Conservation (phyloP, 2,888 invertebrate species). For the Sipunculus nudus region DNA sequence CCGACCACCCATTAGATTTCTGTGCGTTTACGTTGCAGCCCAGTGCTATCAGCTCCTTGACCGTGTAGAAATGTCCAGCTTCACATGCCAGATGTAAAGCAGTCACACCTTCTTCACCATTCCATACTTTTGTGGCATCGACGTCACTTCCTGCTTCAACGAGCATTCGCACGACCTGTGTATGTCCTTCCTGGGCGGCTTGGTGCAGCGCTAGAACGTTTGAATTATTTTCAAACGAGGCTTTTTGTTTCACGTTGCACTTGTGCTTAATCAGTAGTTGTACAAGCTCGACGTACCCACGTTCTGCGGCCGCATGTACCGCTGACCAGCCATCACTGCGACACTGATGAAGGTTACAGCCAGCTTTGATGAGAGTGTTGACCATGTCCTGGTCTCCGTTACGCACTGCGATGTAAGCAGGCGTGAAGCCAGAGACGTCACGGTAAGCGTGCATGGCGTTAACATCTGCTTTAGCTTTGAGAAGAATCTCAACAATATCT, state of each 20-base stretch:
- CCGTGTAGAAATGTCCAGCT: slow-evolving; percentile 27
- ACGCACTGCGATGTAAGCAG: slow-evolving; percentile 45
- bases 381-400: slow-evolving; percentile 44
- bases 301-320: slow-evolving; percentile 44
- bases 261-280: slow-evolving; percentile 22
- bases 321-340: slow-evolving; percentile 45
- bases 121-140: slow-evolving; percentile 33
- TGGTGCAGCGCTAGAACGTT: slow-evolving; percentile 34
- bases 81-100: slow-evolving; percentile 36
- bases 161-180: slow-evolving; percentile 22
- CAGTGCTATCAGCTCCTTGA: slow-evolving; percentile 22
- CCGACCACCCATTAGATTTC: slow-evolving; percentile 39
- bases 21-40: slow-evolving; percentile 27
- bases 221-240: slow-evolving; percentile 32
- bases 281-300: slow-evolving; percentile 25
- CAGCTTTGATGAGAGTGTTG: slow-evolving; percentile 39
- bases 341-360: slow-evolving; percentile 45
- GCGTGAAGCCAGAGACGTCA: slow-evolving; percentile 39
- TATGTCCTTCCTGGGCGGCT: slow-evolving; percentile 38
- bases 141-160: slow-evolving; percentile 21
- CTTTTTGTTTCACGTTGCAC: slow-evolving; percentile 11
- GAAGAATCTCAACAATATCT: slow-evolving; percentile 15
- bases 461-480: slow-evolving; percentile 20
- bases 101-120: slow-evolving; percentile 29
- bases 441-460: slow-evolving; percentile 25